Conservation (phyloP, 2,113 vertebrate species). For the Prolemur simus region DNA sequence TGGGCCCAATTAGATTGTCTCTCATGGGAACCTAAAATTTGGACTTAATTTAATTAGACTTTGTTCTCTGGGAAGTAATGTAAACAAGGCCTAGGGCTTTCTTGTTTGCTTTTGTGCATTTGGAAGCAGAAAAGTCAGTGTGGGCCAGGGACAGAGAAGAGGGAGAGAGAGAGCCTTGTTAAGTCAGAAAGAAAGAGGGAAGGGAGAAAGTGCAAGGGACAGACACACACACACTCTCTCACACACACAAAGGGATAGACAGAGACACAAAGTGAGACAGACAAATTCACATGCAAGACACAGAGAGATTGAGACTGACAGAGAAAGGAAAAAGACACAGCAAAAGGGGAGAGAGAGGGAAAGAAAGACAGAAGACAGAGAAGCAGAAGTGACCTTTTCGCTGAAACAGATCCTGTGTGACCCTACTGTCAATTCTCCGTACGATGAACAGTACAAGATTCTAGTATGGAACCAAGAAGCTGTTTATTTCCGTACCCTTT, state of each 20-base stretch:
- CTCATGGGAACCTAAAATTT: slow-evolving; percentile 8
- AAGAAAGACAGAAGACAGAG: neutral
- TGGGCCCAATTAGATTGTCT: slow-evolving; percentile 26
- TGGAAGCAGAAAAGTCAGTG: neutral
- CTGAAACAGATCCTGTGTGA: neutral
- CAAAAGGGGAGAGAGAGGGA: neutral
- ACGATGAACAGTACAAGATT: neutral
- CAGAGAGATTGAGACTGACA: neutral
- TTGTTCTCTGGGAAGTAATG: slow-evolving; percentile 32
- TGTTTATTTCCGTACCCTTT: neutral
- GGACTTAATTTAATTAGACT: slow-evolving; percentile 47
- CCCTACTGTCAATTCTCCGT: neutral
- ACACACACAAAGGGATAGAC: neutral
- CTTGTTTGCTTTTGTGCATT: slow-evolving; percentile 52
- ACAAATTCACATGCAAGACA: neutral
- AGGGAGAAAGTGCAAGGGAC: neutral
- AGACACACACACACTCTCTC: rapidly evolving
- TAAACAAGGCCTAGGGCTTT: slow-evolving; percentile 29
- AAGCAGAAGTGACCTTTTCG: neutral
- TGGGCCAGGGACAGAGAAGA: neutral
- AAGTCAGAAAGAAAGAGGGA: neutral
- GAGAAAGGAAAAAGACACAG: neutral
- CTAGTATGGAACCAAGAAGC: neutral
- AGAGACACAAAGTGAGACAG: neutral
- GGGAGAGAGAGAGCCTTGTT: neutral